These are phyloP conservation scores for Oxygymnocypris stewartii DNA, from an alignment of 2,113 vertebrate genomes.

Conservation along the genomic window DNA sequence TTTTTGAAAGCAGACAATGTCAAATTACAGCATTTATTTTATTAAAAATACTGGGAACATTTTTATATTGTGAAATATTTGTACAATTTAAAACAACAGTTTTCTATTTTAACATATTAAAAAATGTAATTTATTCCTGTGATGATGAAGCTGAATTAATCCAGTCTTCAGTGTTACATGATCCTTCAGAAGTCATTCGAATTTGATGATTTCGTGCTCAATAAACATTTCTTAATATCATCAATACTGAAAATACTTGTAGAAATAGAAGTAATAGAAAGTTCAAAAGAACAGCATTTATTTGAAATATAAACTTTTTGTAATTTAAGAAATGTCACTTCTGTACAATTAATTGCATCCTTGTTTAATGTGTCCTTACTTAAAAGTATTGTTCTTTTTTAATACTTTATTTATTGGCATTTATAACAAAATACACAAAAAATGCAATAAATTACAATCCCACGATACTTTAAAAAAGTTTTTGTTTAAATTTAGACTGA, in stretches of 20 bases:
- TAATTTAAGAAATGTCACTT: neutral
- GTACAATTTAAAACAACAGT: neutral
- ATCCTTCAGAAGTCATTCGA: neutral
- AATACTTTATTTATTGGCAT: neutral
- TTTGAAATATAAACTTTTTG: neutral
- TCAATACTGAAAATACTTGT: neutral
- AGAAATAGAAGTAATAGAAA: too few relatives aligned
- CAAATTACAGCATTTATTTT: neutral
- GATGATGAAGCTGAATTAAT: neutral
- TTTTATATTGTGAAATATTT: neutral
- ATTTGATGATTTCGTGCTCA: neutral
- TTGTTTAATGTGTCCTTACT: neutral
- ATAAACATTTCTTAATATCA: neutral
- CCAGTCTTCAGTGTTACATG: neutral
- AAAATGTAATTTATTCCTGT: neutral
- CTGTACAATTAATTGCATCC: neutral
- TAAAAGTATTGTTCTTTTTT: neutral
- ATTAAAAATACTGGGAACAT: neutral
- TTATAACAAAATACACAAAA: neutral
- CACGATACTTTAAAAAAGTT: too few relatives aligned
- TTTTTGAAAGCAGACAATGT: neutral
- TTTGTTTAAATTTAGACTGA: neutral
- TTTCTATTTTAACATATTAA: neutral
- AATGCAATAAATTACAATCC: too few relatives aligned
- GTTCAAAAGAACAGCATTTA: neutral